Percentiles rank a stretch among this genome's conserved stretches.
phyloP scores from a whole-genome alignment of 2,113 vertebrate genomes.

The Tympanuchus pallidicinctus region DNA sequence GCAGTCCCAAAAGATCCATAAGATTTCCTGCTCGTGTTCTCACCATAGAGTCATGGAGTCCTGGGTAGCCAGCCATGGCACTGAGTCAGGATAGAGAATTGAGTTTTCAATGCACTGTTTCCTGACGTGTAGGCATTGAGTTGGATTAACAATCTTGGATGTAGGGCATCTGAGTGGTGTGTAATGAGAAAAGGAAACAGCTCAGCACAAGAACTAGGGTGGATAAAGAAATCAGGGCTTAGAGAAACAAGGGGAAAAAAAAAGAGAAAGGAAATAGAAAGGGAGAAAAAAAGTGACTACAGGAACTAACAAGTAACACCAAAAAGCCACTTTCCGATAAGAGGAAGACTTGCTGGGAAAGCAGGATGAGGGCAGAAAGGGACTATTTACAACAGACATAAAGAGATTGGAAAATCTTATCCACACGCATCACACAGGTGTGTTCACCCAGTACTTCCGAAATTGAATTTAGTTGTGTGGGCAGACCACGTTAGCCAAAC shows the following conservation, averaged over 20 bases:
- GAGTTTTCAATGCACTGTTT: background rate
- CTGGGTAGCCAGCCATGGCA: conserved; percentile 11
- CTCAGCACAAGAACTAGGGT: conserved; percentile 42
- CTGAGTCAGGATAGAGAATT: background rate
- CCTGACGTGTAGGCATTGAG: background rate
- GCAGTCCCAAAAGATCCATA: conserved; percentile 23
- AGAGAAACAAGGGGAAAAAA: background rate
- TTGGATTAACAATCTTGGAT: conserved; percentile 17
- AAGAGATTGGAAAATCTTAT: background rate
- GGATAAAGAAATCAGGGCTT: conserved; percentile 19
- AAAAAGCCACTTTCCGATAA: conserved; percentile 32
- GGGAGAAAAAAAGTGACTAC: background rate
- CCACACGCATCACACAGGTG: background rate
- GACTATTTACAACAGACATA: background rate
- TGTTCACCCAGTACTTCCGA: background rate
- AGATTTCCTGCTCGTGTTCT: conserved; percentile 21
- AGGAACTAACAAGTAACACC: conserved; percentile 24
- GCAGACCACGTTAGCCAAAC: background rate
- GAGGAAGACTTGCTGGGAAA: conserved; percentile 35
- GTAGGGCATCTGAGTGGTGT: background rate
- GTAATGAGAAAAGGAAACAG: conserved; percentile 57
- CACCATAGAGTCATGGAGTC: background rate
- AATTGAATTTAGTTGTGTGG: background rate
- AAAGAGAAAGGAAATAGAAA: conserved; percentile 29
- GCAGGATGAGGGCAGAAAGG: conserved; percentile 21